A percentile compares a stretch with the other conserved stretches of the same genome.
These are phyloP conservation scores for Sesamia inferens DNA, from an alignment of 2,888 invertebrate species.

Conservation along the genomic window DNA sequence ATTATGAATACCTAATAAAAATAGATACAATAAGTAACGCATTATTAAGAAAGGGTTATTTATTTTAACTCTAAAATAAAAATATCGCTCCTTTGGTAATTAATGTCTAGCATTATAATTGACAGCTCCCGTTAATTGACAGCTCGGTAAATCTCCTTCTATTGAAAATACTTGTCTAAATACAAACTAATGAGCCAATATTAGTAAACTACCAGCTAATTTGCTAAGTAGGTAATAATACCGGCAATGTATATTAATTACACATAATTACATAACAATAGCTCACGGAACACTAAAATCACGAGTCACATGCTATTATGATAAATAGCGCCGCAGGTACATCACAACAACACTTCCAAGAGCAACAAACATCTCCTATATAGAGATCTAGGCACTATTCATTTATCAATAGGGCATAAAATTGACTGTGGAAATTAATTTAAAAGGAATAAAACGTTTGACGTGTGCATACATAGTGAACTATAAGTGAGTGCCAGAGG, in stretches of 20 bases:
- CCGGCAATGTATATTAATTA: constrained; percentile 53
- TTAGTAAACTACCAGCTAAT: constrained; percentile 40
- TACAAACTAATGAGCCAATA: constrained; percentile 31
- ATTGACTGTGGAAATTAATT: constrained; percentile 41
- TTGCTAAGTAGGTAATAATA: constrained; percentile 50
- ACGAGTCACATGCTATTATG: constrained; percentile 54
- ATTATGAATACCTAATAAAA: constrained; percentile 31
- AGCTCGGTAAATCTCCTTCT: constrained; percentile 17
- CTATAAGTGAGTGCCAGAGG: constrained; percentile 78
- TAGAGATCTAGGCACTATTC: constrained; percentile 40
- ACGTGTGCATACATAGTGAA: constrained; percentile 59
- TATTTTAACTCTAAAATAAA: constrained; percentile 3
- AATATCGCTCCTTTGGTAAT: constrained; percentile 1
- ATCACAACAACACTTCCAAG: constrained; percentile 43
- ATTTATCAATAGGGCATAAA: constrained; percentile 44
- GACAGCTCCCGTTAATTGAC: constrained; percentile 14
- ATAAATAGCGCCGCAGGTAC: constrained; percentile 52
- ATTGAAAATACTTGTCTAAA: constrained; percentile 22
- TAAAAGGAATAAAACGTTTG: constrained; percentile 53
- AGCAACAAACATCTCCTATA: constrained; percentile 25
- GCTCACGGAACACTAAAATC: constrained; percentile 50
- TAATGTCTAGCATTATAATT: neutral
- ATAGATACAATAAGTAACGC: constrained; percentile 27
- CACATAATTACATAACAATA: constrained; percentile 56
- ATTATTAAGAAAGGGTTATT: constrained; percentile 17